Percentiles rank a stretch among this genome's conserved stretches.
These are phyloP conservation scores for Polymixis flavicincta DNA, from an alignment of 2,888 invertebrate genomes.

Conservation along the genomic window DNA sequence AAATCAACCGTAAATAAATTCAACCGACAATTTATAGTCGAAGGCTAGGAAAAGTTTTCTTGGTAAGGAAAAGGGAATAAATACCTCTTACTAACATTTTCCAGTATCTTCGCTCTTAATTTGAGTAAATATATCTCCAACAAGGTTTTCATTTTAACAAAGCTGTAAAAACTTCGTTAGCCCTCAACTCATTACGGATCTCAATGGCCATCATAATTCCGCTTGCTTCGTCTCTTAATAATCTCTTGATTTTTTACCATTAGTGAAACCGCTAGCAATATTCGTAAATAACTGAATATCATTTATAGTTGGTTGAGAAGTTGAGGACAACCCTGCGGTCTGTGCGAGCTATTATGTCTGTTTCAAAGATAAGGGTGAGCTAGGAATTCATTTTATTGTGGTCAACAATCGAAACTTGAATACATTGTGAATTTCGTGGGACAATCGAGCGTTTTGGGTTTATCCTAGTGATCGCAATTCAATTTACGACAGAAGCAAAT, in stretches of 20 bases:
- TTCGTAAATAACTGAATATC: slow-evolving; percentile 63
- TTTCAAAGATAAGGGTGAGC: slow-evolving; percentile 55
- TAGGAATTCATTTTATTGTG: neutral
- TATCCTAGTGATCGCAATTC: neutral
- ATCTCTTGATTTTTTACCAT: slow-evolving; percentile 2
- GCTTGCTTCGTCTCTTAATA: neutral
- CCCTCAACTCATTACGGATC: slow-evolving; percentile 40
- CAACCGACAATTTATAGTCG: too few species aligned
- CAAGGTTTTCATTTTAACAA: neutral
- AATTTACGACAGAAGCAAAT: neutral
- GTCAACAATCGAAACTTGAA: slow-evolving; percentile 2
- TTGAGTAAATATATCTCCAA: slow-evolving; percentile 1
- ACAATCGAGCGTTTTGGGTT: neutral
- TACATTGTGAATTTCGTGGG: neutral
- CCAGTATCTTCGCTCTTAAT: neutral
- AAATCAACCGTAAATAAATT: neutral
- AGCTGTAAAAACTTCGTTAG: neutral
- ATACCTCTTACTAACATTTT: neutral
- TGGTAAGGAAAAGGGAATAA: too few species aligned
- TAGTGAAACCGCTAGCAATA: neutral
- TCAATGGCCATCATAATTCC: slow-evolving; percentile 31
- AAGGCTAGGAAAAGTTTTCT: too few species aligned
- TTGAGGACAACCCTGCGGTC: slow-evolving; percentile 4
- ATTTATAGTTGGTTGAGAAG: slow-evolving; percentile 64
- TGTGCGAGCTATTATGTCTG: slow-evolving; percentile 1